These are phyloP conservation scores for Ceryle rudis DNA, from an alignment of 2,797 vertebrate genomes.

Conservation along the genomic window DNA sequence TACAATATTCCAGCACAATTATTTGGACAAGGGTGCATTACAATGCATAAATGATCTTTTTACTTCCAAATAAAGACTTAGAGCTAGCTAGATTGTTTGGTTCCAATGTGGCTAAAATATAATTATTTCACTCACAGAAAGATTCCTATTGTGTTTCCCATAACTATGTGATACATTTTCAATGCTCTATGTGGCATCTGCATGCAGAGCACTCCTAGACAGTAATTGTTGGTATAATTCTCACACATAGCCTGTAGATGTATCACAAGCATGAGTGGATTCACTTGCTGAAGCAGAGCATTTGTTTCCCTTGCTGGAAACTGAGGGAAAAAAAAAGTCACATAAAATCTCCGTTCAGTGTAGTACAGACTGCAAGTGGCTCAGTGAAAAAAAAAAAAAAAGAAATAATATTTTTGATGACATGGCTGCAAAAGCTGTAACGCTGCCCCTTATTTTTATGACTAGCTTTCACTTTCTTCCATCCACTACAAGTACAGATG, in stretches of 20 bases:
- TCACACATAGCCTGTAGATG: not conserved
- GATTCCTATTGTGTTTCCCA: conserved; percentile 39
- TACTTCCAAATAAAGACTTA: conserved; percentile 28
- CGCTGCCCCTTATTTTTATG: not conserved
- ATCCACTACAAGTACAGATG: not conserved
- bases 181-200: not conserved
- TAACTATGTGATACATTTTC: conserved; percentile 3
- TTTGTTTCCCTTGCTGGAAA: conserved; percentile 2
- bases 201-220: conserved; percentile 32
- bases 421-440: conserved; percentile 1
- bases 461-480: not conserved
- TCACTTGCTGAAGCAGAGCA: conserved; percentile 13
- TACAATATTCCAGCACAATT: conserved; percentile 28
- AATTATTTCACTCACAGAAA: conserved; percentile 18
- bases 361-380: not conserved
- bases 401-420: not conserved
- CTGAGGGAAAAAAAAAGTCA: not conserved
- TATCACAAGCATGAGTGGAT: not conserved
- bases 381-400: not conserved
- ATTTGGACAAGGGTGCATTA: conserved; percentile 15
- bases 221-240: conserved; percentile 38
- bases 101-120: conserved; percentile 7
- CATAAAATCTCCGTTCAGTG: not conserved
- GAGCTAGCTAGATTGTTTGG: not conserved
- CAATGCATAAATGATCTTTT: conserved; percentile 32